Evolutionary conservation across 1,140 invertebrate genomes (phyloP).

Genomic region (Lepidostoma basale): DNA sequence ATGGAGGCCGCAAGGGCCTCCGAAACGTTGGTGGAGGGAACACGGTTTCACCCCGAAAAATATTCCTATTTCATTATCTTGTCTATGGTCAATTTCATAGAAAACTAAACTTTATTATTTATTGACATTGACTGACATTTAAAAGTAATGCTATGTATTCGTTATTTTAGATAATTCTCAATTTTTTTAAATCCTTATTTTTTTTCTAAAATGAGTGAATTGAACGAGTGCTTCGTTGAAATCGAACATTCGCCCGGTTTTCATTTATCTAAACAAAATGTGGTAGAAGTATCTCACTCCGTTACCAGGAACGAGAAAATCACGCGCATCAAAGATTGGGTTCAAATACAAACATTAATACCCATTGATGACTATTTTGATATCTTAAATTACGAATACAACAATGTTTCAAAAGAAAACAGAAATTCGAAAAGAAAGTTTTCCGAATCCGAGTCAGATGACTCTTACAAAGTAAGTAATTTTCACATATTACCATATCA

Average conservation of each 20-base stretch:
- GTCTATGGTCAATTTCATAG: no score
- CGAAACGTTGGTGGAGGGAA: no score
- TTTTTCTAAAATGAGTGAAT: neutral
- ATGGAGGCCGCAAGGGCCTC: no score
- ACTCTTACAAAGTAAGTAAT: neutral
- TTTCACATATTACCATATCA: no score
- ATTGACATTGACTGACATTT: neutral
- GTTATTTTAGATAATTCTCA: neutral
- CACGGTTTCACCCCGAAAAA: no score
- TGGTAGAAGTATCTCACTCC: neutral
- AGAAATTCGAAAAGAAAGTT: conserved; percentile 2
- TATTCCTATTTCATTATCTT: no score
- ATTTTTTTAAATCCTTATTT: neutral
- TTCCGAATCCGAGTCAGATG: conserved; percentile 7
- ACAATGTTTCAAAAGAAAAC: neutral
- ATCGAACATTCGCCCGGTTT: neutral
- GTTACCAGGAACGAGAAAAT: conserved; percentile 15
- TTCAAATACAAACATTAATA: conserved; percentile 9
- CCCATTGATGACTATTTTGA: conserved; percentile 8
- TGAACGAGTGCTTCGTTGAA: neutral
- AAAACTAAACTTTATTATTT: no score
- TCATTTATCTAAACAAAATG: conserved; percentile 20
- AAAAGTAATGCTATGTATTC: neutral
- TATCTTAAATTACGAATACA: neutral
- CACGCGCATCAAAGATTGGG: conserved; percentile 20